These are phyloP conservation scores for Sibirionetta formosa DNA, from an alignment of 2,797 vertebrate genomes.

Conservation along the genomic window DNA sequence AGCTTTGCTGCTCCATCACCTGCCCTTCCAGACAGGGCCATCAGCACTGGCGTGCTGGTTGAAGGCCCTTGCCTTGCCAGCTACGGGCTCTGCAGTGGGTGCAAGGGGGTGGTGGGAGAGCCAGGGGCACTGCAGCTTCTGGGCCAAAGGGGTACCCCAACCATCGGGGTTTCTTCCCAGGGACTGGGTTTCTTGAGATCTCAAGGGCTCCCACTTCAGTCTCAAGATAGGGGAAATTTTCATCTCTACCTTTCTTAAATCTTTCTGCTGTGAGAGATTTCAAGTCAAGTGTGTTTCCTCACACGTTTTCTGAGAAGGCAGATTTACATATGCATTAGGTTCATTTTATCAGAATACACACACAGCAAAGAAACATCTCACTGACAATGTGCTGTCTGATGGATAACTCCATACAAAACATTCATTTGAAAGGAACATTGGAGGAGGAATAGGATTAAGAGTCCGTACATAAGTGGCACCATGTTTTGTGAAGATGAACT, in stretches of 20 bases:
- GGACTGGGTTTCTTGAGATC: background rate
- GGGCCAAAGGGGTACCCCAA: rapidly evolving
- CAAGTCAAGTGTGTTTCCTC: conserved; percentile 75
- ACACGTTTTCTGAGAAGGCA: conserved; percentile 74
- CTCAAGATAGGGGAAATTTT: conserved; percentile 46
- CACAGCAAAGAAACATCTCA: conserved; percentile 78
- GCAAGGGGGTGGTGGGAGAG: background rate
- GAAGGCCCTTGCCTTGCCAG: too few species aligned
- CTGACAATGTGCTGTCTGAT: conserved; percentile 74
- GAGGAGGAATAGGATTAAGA: conserved; percentile 75
- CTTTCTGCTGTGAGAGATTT: conserved; percentile 66
- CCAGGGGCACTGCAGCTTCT: background rate
- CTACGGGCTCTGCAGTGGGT: background rate
- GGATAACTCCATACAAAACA: conserved; percentile 77
- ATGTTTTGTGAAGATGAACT: conserved; percentile 42
- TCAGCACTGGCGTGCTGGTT: background rate
- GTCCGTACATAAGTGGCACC: conserved; percentile 7
- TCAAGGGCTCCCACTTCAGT: background rate
- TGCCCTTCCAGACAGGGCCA: background rate
- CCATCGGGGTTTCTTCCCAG: rapidly evolving
- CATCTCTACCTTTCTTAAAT: conserved; percentile 54
- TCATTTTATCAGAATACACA: conserved; percentile 78
- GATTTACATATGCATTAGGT: conserved; percentile 82
- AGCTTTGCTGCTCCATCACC: background rate
- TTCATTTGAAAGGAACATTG: conserved; percentile 72